These are phyloP conservation scores for Patella caerulea DNA, from an alignment of 2,888 invertebrate genomes.

Conservation along the genomic window DNA sequence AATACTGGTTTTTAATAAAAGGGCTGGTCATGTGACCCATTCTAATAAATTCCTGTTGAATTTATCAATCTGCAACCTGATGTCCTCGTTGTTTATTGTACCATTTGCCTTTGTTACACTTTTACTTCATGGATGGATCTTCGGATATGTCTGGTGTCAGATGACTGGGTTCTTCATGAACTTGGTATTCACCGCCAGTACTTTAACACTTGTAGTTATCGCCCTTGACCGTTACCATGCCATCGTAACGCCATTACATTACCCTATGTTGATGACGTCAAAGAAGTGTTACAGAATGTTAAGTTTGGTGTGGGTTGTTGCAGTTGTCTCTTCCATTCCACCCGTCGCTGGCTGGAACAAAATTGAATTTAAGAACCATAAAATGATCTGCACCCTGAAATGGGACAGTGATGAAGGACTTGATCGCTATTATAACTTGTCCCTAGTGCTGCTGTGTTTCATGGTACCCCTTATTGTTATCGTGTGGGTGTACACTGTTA, in stretches of 20 bases:
- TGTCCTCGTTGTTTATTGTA: slow-evolving; percentile 72
- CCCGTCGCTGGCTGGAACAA: slow-evolving; percentile 66
- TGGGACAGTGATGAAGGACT: slow-evolving; percentile 52
- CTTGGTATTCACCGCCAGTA: slow-evolving; percentile 75
- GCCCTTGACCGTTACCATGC: slow-evolving; percentile 80
- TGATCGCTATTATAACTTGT: slow-evolving; percentile 68
- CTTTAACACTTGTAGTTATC: slow-evolving; percentile 78
- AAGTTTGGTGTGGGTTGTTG: slow-evolving; percentile 71
- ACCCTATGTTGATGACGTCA: slow-evolving; percentile 75
- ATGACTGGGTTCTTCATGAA: slow-evolving; percentile 79
- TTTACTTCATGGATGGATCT: slow-evolving; percentile 64
- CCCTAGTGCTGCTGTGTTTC: slow-evolving; percentile 72
- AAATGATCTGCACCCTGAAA: slow-evolving; percentile 62
- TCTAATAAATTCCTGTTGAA: slow-evolving; percentile 81
- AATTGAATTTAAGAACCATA: slow-evolving; percentile 57
- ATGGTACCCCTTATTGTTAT: slow-evolving; percentile 75
- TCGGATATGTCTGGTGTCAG: slow-evolving; percentile 72
- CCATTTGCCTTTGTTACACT: slow-evolving; percentile 72
- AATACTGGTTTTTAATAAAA: slow-evolving; percentile 81
- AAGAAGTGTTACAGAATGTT: slow-evolving; percentile 72
- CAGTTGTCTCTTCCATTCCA: slow-evolving; percentile 70
- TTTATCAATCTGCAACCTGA: slow-evolving; percentile 74
- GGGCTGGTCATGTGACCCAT: slow-evolving; percentile 82
- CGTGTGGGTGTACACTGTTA: slow-evolving; percentile 79
- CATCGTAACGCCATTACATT: slow-evolving; percentile 78